A percentile compares a stretch with the other conserved stretches of the same genome.
These are phyloP conservation scores for Ecliptopera silaceata DNA, from an alignment of 2,888 invertebrate species.

Conservation along the genomic window DNA sequence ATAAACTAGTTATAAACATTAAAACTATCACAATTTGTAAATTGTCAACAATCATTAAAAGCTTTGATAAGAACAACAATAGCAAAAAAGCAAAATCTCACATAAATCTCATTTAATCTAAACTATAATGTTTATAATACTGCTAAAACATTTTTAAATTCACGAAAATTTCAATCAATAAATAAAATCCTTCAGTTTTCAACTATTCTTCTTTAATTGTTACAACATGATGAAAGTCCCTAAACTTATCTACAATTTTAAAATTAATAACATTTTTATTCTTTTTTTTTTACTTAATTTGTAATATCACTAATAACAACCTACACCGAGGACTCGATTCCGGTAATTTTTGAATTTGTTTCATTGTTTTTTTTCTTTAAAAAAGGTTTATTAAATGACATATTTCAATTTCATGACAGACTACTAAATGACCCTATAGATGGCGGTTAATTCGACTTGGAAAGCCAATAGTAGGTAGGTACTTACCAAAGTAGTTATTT, in stretches of 20 bases:
- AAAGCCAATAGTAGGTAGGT: no score
- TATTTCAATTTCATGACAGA: no score
- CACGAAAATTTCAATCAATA: constrained; percentile 39
- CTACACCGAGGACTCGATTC: constrained; percentile 75
- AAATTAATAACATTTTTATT: constrained; percentile 79
- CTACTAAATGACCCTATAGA: no score
- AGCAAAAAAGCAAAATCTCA: constrained; percentile 38
- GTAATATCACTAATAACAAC: constrained; percentile 82
- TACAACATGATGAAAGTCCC: constrained; percentile 76
- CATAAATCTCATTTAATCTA: constrained; percentile 29
- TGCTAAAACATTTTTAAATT: constrained; percentile 56
- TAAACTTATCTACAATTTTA: constrained; percentile 75
- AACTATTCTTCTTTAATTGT: constrained; percentile 45
- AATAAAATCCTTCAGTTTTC: constrained; percentile 40
- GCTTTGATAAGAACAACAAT: constrained; percentile 71
- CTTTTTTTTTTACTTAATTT: constrained; percentile 69
- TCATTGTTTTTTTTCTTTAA: no score
- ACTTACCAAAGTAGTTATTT: no score
- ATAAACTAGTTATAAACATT: constrained; percentile 42
- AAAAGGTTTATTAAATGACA: no score
- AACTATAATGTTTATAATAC: constrained; percentile 52
- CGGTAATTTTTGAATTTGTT: constrained; percentile 44
- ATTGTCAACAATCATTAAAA: constrained; percentile 74
- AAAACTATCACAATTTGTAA: constrained; percentile 53
- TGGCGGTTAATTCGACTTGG: no score